Evolutionary conservation across 2,797 vertebrate genomes (phyloP).

Genomic region (Parauchenoglanis punctatus): DNA sequence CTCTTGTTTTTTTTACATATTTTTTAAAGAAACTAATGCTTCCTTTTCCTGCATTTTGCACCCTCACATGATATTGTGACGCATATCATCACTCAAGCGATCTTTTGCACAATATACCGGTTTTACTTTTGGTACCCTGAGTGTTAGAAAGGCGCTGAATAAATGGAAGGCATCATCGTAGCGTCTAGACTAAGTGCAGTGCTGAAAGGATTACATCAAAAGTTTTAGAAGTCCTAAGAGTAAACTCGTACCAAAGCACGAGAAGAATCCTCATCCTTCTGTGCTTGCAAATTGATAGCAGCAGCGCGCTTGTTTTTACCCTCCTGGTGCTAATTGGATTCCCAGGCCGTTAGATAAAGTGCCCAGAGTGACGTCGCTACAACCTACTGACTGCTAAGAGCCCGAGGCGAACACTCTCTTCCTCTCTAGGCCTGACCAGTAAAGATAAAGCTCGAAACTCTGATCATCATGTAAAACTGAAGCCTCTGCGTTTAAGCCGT

Average conservation of each 20-base stretch:
- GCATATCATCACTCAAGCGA: background rate
- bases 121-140: background rate
- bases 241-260: background rate
- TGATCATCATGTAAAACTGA: slow-evolving; percentile 10
- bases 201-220: background rate
- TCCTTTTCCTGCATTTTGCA: background rate
- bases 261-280: slow-evolving; percentile 46
- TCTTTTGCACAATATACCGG: background rate
- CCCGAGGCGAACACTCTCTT: slow-evolving; percentile 21
- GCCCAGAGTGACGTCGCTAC: slow-evolving; percentile 67
- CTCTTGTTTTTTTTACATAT: background rate
- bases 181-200: background rate
- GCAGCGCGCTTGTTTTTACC: slow-evolving; percentile 70
- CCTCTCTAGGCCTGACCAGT: slow-evolving; percentile 39
- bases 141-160: background rate
- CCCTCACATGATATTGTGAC: background rate
- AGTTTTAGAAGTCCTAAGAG: background rate
- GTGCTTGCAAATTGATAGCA: slow-evolving; percentile 67
- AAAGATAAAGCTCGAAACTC: slow-evolving; percentile 17
- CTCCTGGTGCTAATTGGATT: slow-evolving; percentile 72
- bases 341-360: slow-evolving; percentile 79
- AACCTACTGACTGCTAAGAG: slow-evolving; percentile 46
- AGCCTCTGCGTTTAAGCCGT: slow-evolving; percentile 13
- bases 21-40: background rate
- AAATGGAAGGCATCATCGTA: background rate